Base-by-base conservation (phyloP, 1,140 invertebrate species). In the Papilio polytes region DNA sequence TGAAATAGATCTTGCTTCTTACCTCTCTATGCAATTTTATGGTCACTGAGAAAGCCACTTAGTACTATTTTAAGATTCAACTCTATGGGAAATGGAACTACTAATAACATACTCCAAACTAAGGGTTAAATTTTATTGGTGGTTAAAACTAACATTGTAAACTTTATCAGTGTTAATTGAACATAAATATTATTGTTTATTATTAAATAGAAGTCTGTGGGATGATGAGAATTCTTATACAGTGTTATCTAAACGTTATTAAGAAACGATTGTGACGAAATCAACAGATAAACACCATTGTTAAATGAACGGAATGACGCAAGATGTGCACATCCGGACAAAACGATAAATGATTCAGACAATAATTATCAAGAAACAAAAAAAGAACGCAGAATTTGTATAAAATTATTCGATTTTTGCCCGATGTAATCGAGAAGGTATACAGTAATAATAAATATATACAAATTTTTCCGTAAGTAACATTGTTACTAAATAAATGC, bases 241-340 rank as follows among this genome's bases (percentile, higher is more conserved):
- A 66, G 22, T 26, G 59, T 70, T 70, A 36, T 70, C 22, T 31
- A 70, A 70, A 31, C 22, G 63, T 70, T 70, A 31, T 63, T 63
- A 26, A 56, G 53, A 56, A 56, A 56, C 12, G 22, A 12, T 63
- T n/a, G 6, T 70, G 63, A 70, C 63, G 20, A 31, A 31, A 70
- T 70, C 63, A 70, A 70, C 63, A 70, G 31, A 26, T 70, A 70
- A 70, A 70, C 63, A 70, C 1, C 63, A 70, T 70, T 70, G 63
- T 70, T 70, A 22, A 13, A 63, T 8, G 36, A 4, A 41, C 3
- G 13, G 26, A 31, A 70, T 70, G 63, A 70, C 63, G 63, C 26
- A 31, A 70, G 63, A 31, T 70, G n/a, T 26, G 63, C 12, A 70
- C 63, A 31, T 70, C 63, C 26, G 22, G 12, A 70, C 63, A 26